phyloP scores from a whole-genome alignment of 1,140 invertebrate species.

The Panulirus ornatus region DNA sequence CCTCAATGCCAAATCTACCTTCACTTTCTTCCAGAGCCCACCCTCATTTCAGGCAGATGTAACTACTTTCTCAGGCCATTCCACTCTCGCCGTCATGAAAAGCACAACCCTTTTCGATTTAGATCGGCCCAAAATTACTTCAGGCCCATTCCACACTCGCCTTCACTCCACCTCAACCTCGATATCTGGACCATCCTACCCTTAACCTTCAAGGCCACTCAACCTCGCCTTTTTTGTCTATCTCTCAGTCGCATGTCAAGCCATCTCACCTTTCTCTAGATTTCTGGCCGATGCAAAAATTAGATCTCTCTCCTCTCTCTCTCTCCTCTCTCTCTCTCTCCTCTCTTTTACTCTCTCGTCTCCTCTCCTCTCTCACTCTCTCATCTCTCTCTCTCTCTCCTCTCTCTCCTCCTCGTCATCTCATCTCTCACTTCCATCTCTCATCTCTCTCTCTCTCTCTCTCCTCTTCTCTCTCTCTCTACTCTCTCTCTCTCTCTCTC shows the following conservation, averaged over 20 bases:
- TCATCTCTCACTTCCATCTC: slow-evolving; percentile 4
- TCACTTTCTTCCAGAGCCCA: too few relatives aligned
- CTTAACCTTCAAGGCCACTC: background rate
- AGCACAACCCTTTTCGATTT: too few relatives aligned
- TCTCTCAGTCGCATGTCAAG: too few relatives aligned
- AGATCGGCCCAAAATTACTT: background rate
- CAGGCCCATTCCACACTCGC: background rate
- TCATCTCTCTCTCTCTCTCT: background rate
- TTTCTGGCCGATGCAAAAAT: background rate
- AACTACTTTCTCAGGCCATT: too few relatives aligned
- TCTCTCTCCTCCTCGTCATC: background rate
- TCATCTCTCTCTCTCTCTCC: background rate
- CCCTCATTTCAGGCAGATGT: too few relatives aligned
- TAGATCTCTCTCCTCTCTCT: slow-evolving; percentile 9
- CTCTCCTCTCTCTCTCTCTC: background rate
- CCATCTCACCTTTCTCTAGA: background rate
- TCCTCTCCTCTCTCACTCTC: background rate
- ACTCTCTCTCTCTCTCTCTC: too few relatives aligned
- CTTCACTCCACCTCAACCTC: background rate
- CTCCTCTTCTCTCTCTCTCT: background rate
- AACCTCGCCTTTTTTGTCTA: too few relatives aligned
- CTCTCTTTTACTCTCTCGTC: too few relatives aligned
- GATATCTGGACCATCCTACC: background rate
- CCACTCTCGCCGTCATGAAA: background rate
- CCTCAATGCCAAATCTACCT: too few relatives aligned